These are phyloP conservation scores for Chlamydotis undulata DNA, from an alignment of 2,113 vertebrate genomes.

Conservation along the genomic window DNA sequence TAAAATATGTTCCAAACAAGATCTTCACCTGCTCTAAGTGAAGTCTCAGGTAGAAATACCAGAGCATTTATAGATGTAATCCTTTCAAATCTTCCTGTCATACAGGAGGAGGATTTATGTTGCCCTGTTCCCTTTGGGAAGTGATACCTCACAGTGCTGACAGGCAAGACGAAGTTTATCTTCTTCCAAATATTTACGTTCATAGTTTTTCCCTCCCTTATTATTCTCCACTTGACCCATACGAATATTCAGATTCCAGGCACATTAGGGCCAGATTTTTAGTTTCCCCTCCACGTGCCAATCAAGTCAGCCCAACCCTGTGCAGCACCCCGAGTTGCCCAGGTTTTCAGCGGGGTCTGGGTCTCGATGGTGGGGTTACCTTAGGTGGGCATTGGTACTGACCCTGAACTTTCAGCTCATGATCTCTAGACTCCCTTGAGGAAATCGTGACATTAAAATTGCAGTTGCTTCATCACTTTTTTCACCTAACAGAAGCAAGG, in stretches of 20 bases:
- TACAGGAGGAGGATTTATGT: rapidly evolving
- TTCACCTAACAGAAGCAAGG: not conserved
- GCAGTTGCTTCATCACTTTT: not conserved
- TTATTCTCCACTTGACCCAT: too few species aligned
- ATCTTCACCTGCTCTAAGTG: not conserved
- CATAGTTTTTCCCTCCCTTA: too few species aligned
- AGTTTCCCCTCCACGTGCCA: too few species aligned
- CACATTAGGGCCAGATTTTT: too few species aligned
- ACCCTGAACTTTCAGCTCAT: too few species aligned
- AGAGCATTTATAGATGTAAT: not conserved
- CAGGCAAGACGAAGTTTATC: not conserved
- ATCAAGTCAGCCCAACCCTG: too few species aligned
- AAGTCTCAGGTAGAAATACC: not conserved
- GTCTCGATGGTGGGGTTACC: too few species aligned
- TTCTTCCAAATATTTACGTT: not conserved
- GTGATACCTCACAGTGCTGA: not conserved
- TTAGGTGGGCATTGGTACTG: too few species aligned
- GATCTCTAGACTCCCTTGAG: not conserved
- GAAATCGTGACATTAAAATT: not conserved
- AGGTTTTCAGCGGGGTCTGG: too few species aligned
- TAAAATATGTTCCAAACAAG: not conserved
- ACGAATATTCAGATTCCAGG: too few species aligned
- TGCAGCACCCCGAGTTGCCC: too few species aligned
- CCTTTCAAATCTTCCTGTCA: not conserved
- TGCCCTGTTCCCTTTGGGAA: not conserved